phyloP scores from a whole-genome alignment of 2,797 vertebrate genomes.

The Phoebastria nigripes region DNA sequence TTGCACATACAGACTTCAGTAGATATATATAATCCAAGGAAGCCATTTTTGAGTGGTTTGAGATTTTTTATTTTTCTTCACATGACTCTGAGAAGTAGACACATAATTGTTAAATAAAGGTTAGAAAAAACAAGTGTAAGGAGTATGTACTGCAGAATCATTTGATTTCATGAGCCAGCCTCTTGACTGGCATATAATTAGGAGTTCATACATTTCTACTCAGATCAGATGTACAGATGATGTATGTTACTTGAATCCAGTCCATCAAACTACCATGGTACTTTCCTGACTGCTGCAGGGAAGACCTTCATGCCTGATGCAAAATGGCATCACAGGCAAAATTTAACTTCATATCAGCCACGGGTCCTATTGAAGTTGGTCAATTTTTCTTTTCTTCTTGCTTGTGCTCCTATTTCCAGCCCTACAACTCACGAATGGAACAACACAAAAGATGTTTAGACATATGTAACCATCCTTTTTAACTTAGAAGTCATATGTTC shows the following conservation, averaged over 20 bases:
- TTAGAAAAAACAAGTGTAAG: neutral
- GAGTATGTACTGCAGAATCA: neutral
- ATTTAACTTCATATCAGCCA: neutral
- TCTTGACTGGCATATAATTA: neutral
- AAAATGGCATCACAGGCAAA: neutral
- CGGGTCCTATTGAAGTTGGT: accelerated
- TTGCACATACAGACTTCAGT: neutral
- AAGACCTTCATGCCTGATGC: neutral
- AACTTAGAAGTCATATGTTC: accelerated
- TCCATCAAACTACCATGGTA: neutral
- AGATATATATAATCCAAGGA: neutral
- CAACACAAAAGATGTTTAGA: neutral
- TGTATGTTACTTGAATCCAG: neutral
- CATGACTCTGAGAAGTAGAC: neutral
- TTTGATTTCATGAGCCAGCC: neutral
- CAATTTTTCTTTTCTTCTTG: neutral
- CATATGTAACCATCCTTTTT: neutral
- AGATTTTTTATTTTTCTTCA: neutral
- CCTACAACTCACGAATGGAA: neutral
- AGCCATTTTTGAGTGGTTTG: neutral
- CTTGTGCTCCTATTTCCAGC: neutral
- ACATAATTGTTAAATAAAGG: neutral
- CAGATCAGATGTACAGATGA: neutral
- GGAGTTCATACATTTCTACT: neutral
- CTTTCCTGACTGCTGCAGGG: neutral